Base-by-base conservation (phyloP, 2,113 vertebrate species). In the Mirza zaza region DNA sequence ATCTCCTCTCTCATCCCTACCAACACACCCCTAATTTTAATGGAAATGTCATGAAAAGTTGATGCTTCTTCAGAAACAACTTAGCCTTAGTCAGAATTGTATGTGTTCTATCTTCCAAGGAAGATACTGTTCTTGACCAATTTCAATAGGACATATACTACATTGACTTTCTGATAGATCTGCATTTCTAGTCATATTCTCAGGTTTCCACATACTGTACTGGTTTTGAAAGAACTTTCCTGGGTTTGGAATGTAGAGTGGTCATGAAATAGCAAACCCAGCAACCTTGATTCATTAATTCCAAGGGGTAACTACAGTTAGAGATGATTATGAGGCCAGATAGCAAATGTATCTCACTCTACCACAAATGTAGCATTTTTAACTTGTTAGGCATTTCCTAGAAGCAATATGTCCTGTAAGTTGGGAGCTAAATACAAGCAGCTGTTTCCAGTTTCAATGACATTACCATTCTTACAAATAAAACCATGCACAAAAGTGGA, bases 41-140 rank as follows among this genome's bases (percentile, higher is more conserved):
- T 84, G 48, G 9, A 87, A 91, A 76, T 94, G 96, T 17, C 83
- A 59, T 91, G 63, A 87, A 82, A 97, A 90, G 87, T 63, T 0
- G 45, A 45, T 65, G 61, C 67, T 94, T 91, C 95, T 94, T 94
- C 61, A 0, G 2, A 79, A 90, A 36, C 67, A 82, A 91, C 70
- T 10, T 29, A 55, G 45, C 52, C 23, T n/a, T 13, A 84, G n/a
- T 39, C 9, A 88, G n/a, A 91, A 79, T 10, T 61, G 10, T 42
- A 45, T 80, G 42, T 75, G 48, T 11, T 71, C 36, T 61, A 34
- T 23, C 76, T 70, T 71, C 36, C 34, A 86, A 77, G 48, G 57
- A 89, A 96, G 63, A 95, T 36, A 52, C 21, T 79, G 27, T 67
- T 91, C 10, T 79, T 83, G 27, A 87, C 25, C 32, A 79, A 52